A percentile compares a stretch with the other conserved stretches of the same genome.
Conservation (phyloP, 2,797 vertebrate species). For the Sardinella longiceps region DNA sequence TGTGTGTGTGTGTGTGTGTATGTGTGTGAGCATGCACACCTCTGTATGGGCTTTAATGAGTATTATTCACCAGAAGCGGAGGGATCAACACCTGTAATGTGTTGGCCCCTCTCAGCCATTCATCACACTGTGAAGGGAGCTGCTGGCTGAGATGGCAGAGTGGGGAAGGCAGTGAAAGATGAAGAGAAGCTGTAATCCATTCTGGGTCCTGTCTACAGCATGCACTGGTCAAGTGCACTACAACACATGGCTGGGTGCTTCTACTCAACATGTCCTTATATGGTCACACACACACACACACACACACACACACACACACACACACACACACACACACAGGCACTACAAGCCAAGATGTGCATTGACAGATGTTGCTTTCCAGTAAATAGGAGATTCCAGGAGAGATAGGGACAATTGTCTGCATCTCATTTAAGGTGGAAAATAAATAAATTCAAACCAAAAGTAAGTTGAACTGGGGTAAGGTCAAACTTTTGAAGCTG, state of each 20-base stretch:
- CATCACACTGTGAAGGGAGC: neutral
- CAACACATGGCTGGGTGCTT: neutral
- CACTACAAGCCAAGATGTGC: neutral
- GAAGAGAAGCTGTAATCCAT: neutral
- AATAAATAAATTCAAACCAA: constrained; percentile 15
- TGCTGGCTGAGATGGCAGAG: neutral
- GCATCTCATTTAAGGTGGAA: constrained; percentile 14
- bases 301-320: no score
- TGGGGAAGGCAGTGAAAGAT: neutral
- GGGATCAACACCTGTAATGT: constrained; percentile 15
- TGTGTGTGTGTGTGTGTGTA: no score
- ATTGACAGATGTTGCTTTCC: constrained; percentile 1
- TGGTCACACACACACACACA: neutral
- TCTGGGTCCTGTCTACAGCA: neutral
- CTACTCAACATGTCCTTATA: neutral
- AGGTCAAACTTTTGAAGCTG: constrained; percentile 8
- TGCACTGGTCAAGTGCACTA: neutral
- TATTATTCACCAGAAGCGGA: neutral
- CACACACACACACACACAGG: neutral
- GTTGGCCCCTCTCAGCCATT: neutral
- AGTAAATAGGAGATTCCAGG: neutral
- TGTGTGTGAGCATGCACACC: neutral
- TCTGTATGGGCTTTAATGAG: neutral
- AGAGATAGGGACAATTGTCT: constrained; percentile 8
- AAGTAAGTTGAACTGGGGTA: neutral